Base-by-base conservation (phyloP, 2,797 vertebrate genomes). In the Labeo calbasu region DNA sequence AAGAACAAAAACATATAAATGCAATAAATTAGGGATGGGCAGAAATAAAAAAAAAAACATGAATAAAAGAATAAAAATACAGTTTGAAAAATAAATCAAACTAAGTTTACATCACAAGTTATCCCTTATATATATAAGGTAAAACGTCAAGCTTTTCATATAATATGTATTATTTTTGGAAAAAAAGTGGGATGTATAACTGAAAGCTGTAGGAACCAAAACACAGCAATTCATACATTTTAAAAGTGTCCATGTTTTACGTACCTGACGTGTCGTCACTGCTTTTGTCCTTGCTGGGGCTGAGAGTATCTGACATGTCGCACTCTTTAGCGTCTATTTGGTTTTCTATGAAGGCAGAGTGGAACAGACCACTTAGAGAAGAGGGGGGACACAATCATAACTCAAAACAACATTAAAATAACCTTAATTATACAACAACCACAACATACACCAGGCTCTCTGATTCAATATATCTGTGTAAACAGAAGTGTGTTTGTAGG, bases 211-310 rank as follows among this genome's bases (percentile, higher is more conserved):
- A 55, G 21, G 15, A 23, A 55, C 12, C 6, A 69, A 80, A 68
- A 40, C 23, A 28, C 50, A 53, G 50, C 19, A 21, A 40, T 50
- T 68, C 19, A 50, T 5, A 59, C 32, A 14, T 36, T 48, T n/a
- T 19, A 21, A 40, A 7, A 3, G 5, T 4, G n/a, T 3, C 19
- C 66, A 23, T 12, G n/a, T 10, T 78, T 76, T 53, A 3, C 82
- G 86, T 89, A 99, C 98, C 98, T 94, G 98, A 99, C 78, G 97
- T 96, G 92, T 99, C 98, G 92, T 99, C 98, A 1, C 98, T 99
- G 95, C 98, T 99, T 89, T 96, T 96, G 68, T 99, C 98, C 92
- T 98, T 99, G 94, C 97, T 99, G 72, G 98, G 98, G 92, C 98
- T 99, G 84, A 99, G 96, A 25, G 98, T 99, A 92, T 99, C 98